These are phyloP conservation scores for Venturia canescens DNA, from an alignment of 1,140 invertebrate species.

Conservation along the genomic window DNA sequence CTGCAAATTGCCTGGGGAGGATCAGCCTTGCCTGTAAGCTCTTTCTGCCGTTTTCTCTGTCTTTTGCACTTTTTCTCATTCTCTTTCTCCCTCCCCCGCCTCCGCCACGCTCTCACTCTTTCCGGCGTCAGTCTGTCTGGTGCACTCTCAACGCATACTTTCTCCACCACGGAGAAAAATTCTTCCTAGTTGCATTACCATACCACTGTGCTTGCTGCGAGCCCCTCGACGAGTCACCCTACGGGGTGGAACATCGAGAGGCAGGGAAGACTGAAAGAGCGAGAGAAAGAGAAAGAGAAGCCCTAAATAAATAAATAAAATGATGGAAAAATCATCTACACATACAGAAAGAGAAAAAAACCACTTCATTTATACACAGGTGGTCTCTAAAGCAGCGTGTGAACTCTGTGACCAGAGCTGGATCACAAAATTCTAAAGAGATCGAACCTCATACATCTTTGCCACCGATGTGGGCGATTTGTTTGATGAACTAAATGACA, in stretches of 20 bases:
- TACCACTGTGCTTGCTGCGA: slow-evolving; percentile 24
- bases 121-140: slow-evolving; percentile 4
- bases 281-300: neutral
- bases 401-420: no score
- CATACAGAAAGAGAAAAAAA: slow-evolving; percentile 12
- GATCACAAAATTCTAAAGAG: no score
- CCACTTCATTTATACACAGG: neutral
- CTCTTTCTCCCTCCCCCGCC: neutral
- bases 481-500: no score
- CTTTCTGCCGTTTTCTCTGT: neutral
- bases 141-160: slow-evolving; percentile 26
- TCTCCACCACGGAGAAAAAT: slow-evolving; percentile 25
- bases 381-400: no score
- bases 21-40: slow-evolving; percentile 82
- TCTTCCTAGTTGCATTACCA: slow-evolving; percentile 46
- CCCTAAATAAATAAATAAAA: neutral
- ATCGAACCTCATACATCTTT: no score
- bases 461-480: no score
- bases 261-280: neutral
- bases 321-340: neutral
- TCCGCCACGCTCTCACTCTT: neutral
- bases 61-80: neutral
- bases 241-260: neutral
- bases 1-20: slow-evolving; percentile 90
- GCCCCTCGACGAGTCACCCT: slow-evolving; percentile 18